Conservation (phyloP, 1,140 invertebrate species). For the Ooceraea biroi region DNA sequence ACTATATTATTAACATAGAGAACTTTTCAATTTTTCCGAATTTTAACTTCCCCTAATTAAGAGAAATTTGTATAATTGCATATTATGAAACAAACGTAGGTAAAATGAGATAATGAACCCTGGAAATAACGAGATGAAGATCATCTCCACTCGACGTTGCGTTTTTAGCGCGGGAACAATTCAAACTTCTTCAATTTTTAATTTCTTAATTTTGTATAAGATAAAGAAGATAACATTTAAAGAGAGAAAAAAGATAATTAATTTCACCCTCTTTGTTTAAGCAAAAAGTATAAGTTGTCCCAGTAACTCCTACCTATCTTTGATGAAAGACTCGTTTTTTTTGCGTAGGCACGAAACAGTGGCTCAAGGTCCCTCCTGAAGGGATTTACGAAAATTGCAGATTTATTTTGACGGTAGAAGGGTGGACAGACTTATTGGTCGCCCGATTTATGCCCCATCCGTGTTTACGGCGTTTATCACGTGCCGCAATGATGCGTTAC, state of each 20-base stretch:
- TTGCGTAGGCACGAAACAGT: constrained; percentile 26
- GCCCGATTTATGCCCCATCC: background rate
- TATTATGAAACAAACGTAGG: background rate
- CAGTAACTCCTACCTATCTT: constrained; percentile 2
- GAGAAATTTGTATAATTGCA: background rate
- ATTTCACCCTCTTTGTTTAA: constrained; percentile 2
- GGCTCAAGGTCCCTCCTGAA: background rate
- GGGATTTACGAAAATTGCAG: constrained; percentile 43
- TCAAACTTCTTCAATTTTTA: background rate
- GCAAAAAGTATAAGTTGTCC: background rate
- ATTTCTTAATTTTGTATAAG: background rate
- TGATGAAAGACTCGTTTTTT: constrained; percentile 2
- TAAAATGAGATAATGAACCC: background rate
- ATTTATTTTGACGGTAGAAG: background rate
- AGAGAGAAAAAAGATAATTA: background rate
- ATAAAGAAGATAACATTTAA: background rate
- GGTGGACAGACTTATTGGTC: constrained; percentile 22
- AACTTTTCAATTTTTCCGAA: background rate
- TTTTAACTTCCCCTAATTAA: background rate
- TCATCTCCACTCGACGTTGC: background rate
- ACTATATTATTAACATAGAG: background rate
- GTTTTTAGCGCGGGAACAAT: background rate
- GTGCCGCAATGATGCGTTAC: constrained; percentile 44
- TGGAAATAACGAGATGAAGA: background rate
- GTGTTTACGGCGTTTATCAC: constrained; percentile 20